Evolutionary conservation across 2,888 invertebrate genomes (phyloP).

Genomic region (Myathropa florea): DNA sequence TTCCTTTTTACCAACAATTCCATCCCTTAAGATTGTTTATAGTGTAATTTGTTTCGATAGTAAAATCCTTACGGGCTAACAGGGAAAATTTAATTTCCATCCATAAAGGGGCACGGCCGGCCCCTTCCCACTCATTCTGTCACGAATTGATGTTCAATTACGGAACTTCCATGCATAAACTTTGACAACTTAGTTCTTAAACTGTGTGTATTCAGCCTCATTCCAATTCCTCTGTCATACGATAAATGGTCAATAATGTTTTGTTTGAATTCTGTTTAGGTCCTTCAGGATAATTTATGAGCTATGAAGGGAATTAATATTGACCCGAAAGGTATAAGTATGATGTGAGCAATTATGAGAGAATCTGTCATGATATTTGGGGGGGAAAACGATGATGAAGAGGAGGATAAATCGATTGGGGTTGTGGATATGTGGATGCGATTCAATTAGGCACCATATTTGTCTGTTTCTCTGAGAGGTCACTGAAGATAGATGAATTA

Average conservation of each 20-base stretch:
- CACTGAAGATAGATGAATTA: too few species aligned
- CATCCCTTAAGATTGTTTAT: constrained; percentile 37
- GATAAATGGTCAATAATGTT: constrained; percentile 48
- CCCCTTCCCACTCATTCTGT: neutral
- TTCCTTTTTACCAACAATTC: constrained; percentile 25
- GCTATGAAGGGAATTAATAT: constrained; percentile 55
- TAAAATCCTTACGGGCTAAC: constrained; percentile 43
- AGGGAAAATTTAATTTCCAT: constrained; percentile 45
- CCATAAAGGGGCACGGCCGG: constrained; percentile 23
- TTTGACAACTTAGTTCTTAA: constrained; percentile 24
- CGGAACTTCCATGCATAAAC: constrained; percentile 36
- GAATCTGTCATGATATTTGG: neutral
- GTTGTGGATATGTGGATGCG: neutral
- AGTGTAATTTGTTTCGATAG: constrained; percentile 39
- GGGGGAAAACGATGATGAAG: neutral
- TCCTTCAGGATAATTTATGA: constrained; percentile 33
- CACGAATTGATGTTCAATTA: constrained; percentile 67
- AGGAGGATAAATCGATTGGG: neutral
- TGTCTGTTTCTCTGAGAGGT: neutral
- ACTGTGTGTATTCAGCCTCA: neutral
- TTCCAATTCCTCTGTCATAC: neutral
- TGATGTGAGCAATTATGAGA: constrained; percentile 23
- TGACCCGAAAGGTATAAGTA: constrained; percentile 58
- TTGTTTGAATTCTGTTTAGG: constrained; percentile 32
- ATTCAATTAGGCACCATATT: neutral